A percentile compares a stretch with the other conserved stretches of the same genome.
phyloP scores from a whole-genome alignment of 2,113 vertebrate species.

The Gobius niger region DNA sequence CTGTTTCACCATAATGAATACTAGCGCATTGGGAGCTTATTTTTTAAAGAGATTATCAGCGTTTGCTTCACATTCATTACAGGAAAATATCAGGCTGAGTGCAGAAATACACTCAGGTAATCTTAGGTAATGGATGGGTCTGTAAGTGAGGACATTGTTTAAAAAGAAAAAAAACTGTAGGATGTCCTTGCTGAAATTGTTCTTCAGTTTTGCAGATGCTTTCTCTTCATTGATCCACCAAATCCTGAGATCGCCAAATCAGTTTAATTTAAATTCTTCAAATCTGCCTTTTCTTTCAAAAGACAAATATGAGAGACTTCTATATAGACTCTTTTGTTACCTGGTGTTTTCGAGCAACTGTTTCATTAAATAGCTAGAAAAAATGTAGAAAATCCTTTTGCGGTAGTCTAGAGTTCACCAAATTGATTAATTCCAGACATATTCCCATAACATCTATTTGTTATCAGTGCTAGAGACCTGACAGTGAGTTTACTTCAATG shows the following conservation, averaged over 20 bases:
- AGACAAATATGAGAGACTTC: too few relatives aligned
- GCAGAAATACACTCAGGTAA: conserved; percentile 22
- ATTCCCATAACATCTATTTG: background rate
- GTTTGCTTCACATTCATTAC: conserved; percentile 5
- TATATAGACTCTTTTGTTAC: background rate
- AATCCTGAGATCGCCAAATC: too few relatives aligned
- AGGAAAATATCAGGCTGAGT: conserved; percentile 13
- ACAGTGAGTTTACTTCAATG: too few relatives aligned
- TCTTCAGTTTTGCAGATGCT: too few relatives aligned
- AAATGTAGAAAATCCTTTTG: background rate
- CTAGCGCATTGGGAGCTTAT: background rate
- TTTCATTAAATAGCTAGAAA: background rate
- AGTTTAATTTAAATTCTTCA: too few relatives aligned
- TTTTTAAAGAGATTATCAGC: conserved; percentile 19
- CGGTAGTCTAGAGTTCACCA: background rate
- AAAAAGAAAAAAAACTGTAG: too few relatives aligned
- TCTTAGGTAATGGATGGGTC: conserved; percentile 8
- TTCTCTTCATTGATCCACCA: too few relatives aligned
- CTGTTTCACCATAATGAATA: background rate
- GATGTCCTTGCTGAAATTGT: too few relatives aligned
- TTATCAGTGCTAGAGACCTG: background rate
- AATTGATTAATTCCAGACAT: background rate
- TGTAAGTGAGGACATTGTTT: too few relatives aligned
- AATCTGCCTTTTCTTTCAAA: too few relatives aligned
- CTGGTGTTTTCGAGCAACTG: background rate